A percentile compares a stretch with the other conserved stretches of the same genome.
Evolutionary conservation across 2,113 vertebrate genomes (phyloP).

Genomic region (Megaceryle maxima): DNA sequence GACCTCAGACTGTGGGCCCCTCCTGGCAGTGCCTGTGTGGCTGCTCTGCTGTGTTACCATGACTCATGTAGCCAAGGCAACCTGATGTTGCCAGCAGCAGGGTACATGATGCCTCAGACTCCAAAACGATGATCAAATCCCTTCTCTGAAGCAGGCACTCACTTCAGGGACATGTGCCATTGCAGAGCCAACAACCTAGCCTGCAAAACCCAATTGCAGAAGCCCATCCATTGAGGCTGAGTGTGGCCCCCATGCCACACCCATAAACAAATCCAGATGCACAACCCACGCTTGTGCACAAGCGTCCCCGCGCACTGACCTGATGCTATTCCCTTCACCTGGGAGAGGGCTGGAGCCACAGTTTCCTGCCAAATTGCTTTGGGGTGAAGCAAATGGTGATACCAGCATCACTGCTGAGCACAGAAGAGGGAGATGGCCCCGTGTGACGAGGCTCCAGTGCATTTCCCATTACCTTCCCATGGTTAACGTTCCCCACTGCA

Average conservation of each 20-base stretch:
- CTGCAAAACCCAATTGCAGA: neutral
- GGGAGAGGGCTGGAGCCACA: neutral
- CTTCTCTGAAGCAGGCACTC: neutral
- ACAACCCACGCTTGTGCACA: too few species aligned
- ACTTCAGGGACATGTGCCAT: neutral
- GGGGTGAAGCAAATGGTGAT: neutral
- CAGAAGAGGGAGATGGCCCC: neutral
- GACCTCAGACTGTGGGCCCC: neutral
- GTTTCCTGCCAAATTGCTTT: neutral
- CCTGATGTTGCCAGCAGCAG: neutral
- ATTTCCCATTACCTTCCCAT: neutral
- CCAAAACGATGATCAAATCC: neutral
- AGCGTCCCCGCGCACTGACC: accelerated
- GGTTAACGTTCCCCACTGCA: neutral
- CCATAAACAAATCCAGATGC: neutral
- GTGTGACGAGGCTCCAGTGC: neutral
- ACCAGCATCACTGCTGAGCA: neutral
- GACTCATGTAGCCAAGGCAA: slow-evolving; percentile 45
- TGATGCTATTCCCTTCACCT: neutral
- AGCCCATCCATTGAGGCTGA: neutral
- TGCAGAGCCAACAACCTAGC: neutral
- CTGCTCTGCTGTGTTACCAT: neutral
- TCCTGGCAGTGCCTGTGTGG: neutral
- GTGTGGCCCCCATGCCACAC: neutral
- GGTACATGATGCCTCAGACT: neutral